phyloP scores from a whole-genome alignment of 2,113 vertebrate genomes.

The Vulpes vulpes region DNA sequence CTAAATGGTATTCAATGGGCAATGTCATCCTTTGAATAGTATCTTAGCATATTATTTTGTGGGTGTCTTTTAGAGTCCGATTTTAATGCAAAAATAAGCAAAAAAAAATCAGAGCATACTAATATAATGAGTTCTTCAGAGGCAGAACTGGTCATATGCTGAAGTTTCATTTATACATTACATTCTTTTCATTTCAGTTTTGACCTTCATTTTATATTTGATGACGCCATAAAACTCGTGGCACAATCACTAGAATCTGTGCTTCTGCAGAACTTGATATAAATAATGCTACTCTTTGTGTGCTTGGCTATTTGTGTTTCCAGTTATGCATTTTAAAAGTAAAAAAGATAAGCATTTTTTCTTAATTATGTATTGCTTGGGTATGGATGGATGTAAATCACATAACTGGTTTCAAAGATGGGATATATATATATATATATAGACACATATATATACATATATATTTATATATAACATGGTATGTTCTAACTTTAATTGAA shows the following conservation, averaged over 20 bases:
- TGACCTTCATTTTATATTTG: constrained; percentile 62
- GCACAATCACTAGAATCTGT: neutral
- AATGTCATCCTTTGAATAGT: constrained; percentile 76
- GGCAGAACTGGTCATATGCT: neutral
- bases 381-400: neutral
- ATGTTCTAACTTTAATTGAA: constrained; percentile 5
- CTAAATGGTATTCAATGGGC: constrained; percentile 81
- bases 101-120: neutral
- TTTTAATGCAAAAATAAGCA: constrained; percentile 54
- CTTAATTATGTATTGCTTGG: neutral
- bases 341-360: neutral
- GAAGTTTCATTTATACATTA: constrained; percentile 50
- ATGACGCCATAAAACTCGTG: neutral
- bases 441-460: too few relatives aligned
- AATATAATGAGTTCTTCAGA: constrained; percentile 34
- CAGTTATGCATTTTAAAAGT: constrained; percentile 17
- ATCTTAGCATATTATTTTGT: constrained; percentile 56
- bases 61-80: constrained; percentile 48
- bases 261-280: constrained; percentile 41
- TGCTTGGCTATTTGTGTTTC: neutral
- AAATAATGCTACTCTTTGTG: neutral
- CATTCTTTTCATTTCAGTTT: constrained; percentile 51
- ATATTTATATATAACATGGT: neutral
- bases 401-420: neutral
- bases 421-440: constrained; percentile 1